A percentile compares a stretch with the other conserved stretches of the same genome.
These are phyloP conservation scores for Phasia obesa DNA, from an alignment of 2,888 invertebrate genomes.

Conservation along the genomic window DNA sequence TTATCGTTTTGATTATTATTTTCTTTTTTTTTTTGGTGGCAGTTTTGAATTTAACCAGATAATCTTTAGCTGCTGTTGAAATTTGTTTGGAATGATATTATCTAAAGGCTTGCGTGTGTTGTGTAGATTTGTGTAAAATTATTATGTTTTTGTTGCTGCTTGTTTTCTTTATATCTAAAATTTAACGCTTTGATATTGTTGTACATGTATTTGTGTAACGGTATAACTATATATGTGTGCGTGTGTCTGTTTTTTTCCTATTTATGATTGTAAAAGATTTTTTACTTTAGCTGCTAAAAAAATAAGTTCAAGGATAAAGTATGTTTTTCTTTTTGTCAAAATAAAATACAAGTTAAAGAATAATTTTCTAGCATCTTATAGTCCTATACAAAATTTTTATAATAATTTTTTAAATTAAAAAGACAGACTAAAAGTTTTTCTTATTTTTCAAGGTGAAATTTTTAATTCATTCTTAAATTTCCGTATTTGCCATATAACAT, in stretches of 20 bases:
- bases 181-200: constrained; percentile 15
- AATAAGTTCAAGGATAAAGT: constrained; percentile 33
- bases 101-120: neutral
- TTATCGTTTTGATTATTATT: constrained; percentile 36
- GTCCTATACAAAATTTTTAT: too few relatives aligned
- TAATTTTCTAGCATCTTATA: constrained; percentile 6
- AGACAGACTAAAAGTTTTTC: too few relatives aligned
- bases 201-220: neutral
- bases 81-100: constrained; percentile 22
- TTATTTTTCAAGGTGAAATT: too few relatives aligned
- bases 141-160: constrained; percentile 16
- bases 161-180: constrained; percentile 24
- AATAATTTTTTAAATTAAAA: too few relatives aligned
- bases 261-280: constrained; percentile 59
- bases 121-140: constrained; percentile 19
- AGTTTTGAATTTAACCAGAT: constrained; percentile 22
- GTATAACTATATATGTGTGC: neutral
- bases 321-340: neutral
- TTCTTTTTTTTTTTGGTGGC: constrained; percentile 35
- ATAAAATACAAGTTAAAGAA: neutral
- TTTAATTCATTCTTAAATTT: too few relatives aligned
- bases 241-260: neutral
- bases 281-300: constrained; percentile 1
- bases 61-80: constrained; percentile 30
- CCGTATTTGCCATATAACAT: too few relatives aligned